Conservation (phyloP, 2,888 invertebrate species). For the Microchrysa polita region DNA sequence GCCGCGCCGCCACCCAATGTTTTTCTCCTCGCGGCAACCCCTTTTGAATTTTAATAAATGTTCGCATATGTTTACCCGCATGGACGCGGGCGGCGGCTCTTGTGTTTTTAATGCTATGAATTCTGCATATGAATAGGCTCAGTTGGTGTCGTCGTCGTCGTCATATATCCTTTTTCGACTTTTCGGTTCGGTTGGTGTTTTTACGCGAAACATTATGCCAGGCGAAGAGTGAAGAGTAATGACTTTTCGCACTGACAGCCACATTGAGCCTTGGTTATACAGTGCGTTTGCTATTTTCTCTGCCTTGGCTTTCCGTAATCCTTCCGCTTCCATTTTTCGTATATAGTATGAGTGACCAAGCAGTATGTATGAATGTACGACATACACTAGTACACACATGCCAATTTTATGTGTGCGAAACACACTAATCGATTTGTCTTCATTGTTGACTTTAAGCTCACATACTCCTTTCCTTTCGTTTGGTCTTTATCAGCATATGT, state of each 20-base stretch:
- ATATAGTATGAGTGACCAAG: constrained; percentile 13
- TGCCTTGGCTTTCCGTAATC: constrained; percentile 29
- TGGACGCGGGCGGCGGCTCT: background rate
- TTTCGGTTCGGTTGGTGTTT: constrained; percentile 18
- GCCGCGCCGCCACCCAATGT: too few relatives aligned
- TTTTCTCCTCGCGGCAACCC: constrained; percentile 34
- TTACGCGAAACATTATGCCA: constrained; percentile 34
- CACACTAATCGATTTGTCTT: constrained; percentile 48
- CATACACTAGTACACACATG: too few relatives aligned
- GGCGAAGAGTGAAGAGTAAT: constrained; percentile 43
- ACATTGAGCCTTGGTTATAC: background rate
- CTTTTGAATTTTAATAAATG: constrained; percentile 23
- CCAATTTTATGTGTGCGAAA: background rate
- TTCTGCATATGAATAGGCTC: background rate
- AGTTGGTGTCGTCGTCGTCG: background rate
- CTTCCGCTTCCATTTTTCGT: background rate
- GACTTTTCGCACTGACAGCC: constrained; percentile 36
- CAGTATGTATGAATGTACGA: background rate
- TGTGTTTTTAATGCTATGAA: constrained; percentile 6
- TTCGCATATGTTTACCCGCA: constrained; percentile 42
- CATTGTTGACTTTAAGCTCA: constrained; percentile 51
- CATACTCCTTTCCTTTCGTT: constrained; percentile 42
- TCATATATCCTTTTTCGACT: constrained; percentile 10
- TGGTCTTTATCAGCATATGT: background rate
- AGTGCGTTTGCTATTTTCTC: constrained; percentile 29